Conservation (phyloP, 2,888 invertebrate species). For the Conops quadrifasciatus region DNA sequence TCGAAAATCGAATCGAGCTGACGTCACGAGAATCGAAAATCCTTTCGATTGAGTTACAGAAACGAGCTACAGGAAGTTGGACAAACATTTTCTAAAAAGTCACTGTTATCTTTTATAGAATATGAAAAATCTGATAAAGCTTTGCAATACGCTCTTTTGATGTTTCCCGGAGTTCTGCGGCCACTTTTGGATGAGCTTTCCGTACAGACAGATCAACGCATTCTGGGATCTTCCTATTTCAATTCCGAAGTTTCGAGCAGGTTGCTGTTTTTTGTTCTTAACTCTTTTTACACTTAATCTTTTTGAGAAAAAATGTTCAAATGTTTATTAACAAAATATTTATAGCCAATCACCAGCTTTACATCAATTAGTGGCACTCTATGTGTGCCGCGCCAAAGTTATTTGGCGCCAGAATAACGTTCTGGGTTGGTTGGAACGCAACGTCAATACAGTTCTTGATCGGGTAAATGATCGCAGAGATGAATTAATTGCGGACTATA, state of each 20-base stretch:
- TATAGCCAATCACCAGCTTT: slow-evolving; percentile 71
- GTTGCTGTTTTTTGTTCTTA: slow-evolving; percentile 43
- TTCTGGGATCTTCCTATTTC: slow-evolving; percentile 67
- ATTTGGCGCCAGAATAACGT: slow-evolving; percentile 82
- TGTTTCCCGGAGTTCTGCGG: slow-evolving; percentile 81
- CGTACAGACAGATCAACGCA: slow-evolving; percentile 74
- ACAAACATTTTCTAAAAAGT: too few relatives aligned
- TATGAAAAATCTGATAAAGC: slow-evolving; percentile 69
- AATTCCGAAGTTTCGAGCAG: slow-evolving; percentile 57
- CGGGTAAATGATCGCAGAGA: slow-evolving; percentile 73
- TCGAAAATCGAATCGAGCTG: too few relatives aligned
- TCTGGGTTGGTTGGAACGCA: slow-evolving; percentile 79
- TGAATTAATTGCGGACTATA: slow-evolving; percentile 70
- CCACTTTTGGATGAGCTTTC: slow-evolving; percentile 80
- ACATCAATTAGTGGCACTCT: slow-evolving; percentile 76
- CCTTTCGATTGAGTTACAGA: too few relatives aligned
- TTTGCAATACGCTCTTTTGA: slow-evolving; percentile 79
- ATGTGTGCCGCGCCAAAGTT: slow-evolving; percentile 76
- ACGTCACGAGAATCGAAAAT: too few relatives aligned
- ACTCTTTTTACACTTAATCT: not conserved
- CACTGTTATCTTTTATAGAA: slow-evolving; percentile 52
- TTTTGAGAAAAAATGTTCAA: not conserved
- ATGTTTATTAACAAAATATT: not conserved
- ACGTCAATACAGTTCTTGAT: slow-evolving; percentile 73
- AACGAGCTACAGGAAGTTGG: too few relatives aligned